phyloP scores from a whole-genome alignment of 2,888 invertebrate genomes.

The Coelinius sp. region DNA sequence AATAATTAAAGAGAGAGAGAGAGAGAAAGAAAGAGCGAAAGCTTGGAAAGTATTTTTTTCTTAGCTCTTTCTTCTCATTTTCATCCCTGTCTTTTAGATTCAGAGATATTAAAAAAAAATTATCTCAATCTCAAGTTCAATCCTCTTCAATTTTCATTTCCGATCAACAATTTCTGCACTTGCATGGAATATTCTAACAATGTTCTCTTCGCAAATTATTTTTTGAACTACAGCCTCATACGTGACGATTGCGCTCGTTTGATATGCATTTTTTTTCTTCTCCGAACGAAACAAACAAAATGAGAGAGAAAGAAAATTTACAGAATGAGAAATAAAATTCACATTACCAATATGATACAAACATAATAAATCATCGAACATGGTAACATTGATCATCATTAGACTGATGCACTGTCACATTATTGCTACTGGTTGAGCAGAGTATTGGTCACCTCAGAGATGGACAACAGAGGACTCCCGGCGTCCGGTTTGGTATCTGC shows the following conservation, averaged over 20 bases:
- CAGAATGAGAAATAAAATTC: constrained; percentile 1
- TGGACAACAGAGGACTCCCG: constrained; percentile 82
- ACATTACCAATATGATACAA: constrained; percentile 23
- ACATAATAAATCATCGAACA: constrained; percentile 41
- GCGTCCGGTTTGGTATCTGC: constrained; percentile 72
- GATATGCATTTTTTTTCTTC: constrained; percentile 5
- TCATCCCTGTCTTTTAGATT: background rate
- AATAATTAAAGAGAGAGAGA: constrained; percentile 27
- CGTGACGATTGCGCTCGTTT: constrained; percentile 6
- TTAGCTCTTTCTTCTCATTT: background rate
- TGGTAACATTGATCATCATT: constrained; percentile 42
- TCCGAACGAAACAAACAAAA: background rate
- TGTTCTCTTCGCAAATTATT: constrained; percentile 1
- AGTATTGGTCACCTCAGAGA: constrained; percentile 85
- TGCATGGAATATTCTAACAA: background rate
- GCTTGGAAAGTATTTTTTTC: too few species aligned
- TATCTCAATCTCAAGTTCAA: background rate
- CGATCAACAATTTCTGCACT: constrained; percentile 22
- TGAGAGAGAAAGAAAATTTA: background rate
- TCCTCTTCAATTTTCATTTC: background rate
- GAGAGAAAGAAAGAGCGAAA: constrained; percentile 21
- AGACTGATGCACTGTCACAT: constrained; percentile 48
- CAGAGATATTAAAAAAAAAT: background rate
- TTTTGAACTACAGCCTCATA: too few species aligned
- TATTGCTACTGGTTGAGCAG: constrained; percentile 76